Base-by-base conservation (phyloP, 2,113 vertebrate genomes). In the Rhinopomastus cyanomelas region DNA sequence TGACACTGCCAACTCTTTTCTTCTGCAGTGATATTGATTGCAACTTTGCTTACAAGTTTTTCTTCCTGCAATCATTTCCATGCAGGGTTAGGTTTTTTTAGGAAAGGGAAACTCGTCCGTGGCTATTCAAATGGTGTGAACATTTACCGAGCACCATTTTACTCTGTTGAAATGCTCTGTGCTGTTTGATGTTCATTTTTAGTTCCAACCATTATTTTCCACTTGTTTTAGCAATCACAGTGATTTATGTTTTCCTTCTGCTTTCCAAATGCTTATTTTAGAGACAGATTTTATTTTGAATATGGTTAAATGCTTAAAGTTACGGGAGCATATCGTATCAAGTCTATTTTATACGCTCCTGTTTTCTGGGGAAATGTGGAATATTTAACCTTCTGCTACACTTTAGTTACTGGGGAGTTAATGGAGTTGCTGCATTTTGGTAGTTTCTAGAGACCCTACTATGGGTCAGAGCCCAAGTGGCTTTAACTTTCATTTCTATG, bases 241-340 rank as follows among this genome's bases (percentile, higher is more conserved):
- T 87, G 76, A 91, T 94, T 91, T 81, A 51, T 90, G 52, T 79
- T 92, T 93, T 87, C 62, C 23, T 66, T 94, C 60, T 77, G 21
- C 49, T 89, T 93, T 64, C 55, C 39, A 80, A 80, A 74, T 87
- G 60, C 74, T 75, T 74, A 12, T 87, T 87, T 90, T 85, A 84
- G 74, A 79, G 30, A 48, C 10, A 81, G 71, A 69, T 89, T 93
- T 89, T 94, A 62, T 77, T 94, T 69, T 73, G 22, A 80, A 74
- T 59, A n/a, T 71, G 14, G 12, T 55, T 39, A 72, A 80, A 71
- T 77, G 26, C 42, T 89, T 85, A 76, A 90, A 66, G 10, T 60
- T 75, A 51, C 19, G n/a, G 56, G 34, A 74, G 53, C 3, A n/a
- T 19, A 56, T 16, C 7, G 32, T 49, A 64, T 44, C 76, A 69